Evolutionary conservation across 2,888 invertebrate species (phyloP).

Genomic region (Lamellibrachia satsuma): DNA sequence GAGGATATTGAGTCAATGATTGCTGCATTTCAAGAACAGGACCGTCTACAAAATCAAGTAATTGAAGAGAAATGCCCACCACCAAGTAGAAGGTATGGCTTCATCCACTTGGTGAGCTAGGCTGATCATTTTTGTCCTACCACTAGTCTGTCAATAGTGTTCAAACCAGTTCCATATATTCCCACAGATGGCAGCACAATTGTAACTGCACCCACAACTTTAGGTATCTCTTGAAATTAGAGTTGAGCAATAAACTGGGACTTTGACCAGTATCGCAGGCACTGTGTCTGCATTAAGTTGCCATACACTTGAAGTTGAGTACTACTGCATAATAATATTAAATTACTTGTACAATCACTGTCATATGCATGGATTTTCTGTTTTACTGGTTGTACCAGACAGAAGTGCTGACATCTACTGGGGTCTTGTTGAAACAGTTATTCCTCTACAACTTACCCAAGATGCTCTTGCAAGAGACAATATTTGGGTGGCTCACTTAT

Average conservation of each 20-base stretch:
- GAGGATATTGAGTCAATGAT: constrained; percentile 62
- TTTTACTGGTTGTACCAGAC: background rate
- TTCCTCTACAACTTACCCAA: background rate
- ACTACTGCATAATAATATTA: background rate
- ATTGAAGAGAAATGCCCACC: constrained; percentile 61
- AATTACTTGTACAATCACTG: background rate
- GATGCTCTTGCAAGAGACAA: no score
- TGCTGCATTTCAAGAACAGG: constrained; percentile 70
- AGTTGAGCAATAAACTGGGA: background rate
- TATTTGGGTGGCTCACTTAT: no score
- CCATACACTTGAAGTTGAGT: no score
- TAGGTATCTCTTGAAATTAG: background rate
- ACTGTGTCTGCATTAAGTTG: no score
- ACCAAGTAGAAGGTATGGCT: constrained; percentile 60
- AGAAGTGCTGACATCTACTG: background rate
- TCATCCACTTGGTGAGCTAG: background rate
- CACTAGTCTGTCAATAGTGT: background rate
- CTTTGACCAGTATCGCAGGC: no score
- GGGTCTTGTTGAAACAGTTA: background rate
- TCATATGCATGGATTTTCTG: background rate
- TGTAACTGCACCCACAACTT: background rate
- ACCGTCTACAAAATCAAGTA: constrained; percentile 76
- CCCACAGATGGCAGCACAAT: background rate
- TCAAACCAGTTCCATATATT: background rate
- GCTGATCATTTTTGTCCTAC: background rate